Evolutionary conservation across 2,113 vertebrate genomes (phyloP).

Genomic region (Gadus chalcogrammus): DNA sequence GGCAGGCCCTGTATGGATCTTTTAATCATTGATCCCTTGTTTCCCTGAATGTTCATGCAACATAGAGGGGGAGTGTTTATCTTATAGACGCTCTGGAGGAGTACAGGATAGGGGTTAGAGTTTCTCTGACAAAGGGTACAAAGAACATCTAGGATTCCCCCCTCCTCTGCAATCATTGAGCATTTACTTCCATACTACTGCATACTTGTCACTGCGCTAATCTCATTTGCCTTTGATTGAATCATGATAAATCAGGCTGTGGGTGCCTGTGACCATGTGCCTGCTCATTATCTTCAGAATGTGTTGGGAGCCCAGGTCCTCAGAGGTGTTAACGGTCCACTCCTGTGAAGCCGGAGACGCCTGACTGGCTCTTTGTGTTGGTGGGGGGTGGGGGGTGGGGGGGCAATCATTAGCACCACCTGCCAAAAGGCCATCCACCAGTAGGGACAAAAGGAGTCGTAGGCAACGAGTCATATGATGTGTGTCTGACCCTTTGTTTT

Average conservation of each 20-base stretch:
- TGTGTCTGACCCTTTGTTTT: conserved; percentile 5
- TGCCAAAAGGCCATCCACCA: neutral
- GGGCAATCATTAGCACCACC: conserved; percentile 2
- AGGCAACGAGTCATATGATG: conserved; percentile 5
- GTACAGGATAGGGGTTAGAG: conserved; percentile 31
- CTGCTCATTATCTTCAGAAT: conserved; percentile 47
- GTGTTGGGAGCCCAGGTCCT: conserved; percentile 1
- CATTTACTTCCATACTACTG: conserved; percentile 48
- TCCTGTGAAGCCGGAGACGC: conserved; percentile 25
- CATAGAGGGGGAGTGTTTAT: conserved; percentile 45
- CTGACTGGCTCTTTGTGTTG: conserved; percentile 6
- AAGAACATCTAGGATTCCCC: conserved; percentile 38
- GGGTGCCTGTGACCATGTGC: conserved; percentile 47
- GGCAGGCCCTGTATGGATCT: conserved; percentile 43
- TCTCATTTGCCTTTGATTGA: conserved; percentile 64
- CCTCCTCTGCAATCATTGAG: conserved; percentile 35
- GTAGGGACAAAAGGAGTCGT: neutral
- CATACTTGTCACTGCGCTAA: conserved; percentile 61
- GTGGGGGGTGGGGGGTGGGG: neutral
- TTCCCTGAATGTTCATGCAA: conserved; percentile 53
- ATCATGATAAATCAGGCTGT: conserved; percentile 63
- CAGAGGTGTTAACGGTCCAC: conserved; percentile 45
- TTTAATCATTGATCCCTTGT: conserved; percentile 65
- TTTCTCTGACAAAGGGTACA: conserved; percentile 46
- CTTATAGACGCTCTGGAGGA: conserved; percentile 39